Base-by-base conservation (phyloP, 2,888 invertebrate genomes). In the Sarcophaga rosellei region DNA sequence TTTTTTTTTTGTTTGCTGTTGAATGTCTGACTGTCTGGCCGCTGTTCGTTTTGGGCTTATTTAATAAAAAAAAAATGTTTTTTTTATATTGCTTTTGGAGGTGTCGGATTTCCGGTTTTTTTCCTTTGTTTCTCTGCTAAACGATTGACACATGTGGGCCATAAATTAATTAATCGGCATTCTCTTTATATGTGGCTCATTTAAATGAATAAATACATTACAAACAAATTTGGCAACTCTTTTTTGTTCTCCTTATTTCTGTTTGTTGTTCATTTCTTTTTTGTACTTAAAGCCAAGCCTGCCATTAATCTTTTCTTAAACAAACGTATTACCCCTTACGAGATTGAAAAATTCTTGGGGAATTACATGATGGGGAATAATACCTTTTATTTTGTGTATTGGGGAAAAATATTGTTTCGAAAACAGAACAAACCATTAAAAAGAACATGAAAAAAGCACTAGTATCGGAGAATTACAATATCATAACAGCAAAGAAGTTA, bases 21-120 rank as follows among this genome's bases (percentile, higher is more conserved):
- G 35, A 53, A 78, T 78, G 44, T 73, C 73, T 63, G 78, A 63
- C 17, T 62, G 53, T 78, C 62, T 76, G 73, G 61, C 35, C 72
- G 47, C 25, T 12, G 21, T 23, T 59, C 63, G 66, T 69, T 53
- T 65, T 25, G 59, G 45, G 35, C 61, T 2, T 17, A 61, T 44
- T n/a, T 69, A 44, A 8, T 35, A 35, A 75, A 35, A 35, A 75
- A 35, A 57, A 57, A n/a, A 11, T 57, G 68, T 66, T 66, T 70
- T 57, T 12, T 62, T 69, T 66, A 20, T 78, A 53, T 72, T 80
- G 66, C 77, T 68, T 74, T 74, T 69, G 74, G 69, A 74, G 68
- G 81, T 81, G 74, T 85, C 85, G 78, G 77, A 81, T 85, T 81
- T 81, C 85, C 85, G 81, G 73, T 85, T 81, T 81, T 70, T 62